Conservation (phyloP, 1,140 invertebrate species). For the Drosophila gunungcola region DNA sequence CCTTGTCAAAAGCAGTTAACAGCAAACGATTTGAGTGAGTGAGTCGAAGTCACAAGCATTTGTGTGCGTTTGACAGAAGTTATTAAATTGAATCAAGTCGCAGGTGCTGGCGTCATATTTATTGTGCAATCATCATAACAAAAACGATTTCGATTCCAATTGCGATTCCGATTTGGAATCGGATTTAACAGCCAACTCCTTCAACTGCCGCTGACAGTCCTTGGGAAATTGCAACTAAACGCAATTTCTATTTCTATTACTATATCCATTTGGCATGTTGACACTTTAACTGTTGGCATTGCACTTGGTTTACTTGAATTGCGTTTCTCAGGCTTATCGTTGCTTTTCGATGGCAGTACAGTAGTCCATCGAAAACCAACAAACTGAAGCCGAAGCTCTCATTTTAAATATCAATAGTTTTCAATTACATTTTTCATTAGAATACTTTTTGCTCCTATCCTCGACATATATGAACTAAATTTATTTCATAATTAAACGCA, state of each 20-base stretch:
- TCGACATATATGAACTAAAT: no score
- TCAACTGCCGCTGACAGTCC: slow-evolving; percentile 44
- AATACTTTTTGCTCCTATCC: no score
- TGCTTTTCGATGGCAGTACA: background rate
- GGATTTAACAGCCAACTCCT: background rate
- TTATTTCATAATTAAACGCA: no score
- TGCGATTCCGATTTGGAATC: slow-evolving; percentile 1
- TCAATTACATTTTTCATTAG: no score
- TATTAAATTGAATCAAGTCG: slow-evolving; percentile 77
- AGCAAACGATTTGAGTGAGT: slow-evolving; percentile 13
- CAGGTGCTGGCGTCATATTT: slow-evolving; percentile 61
- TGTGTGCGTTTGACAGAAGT: slow-evolving; percentile 64
- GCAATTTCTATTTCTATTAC: slow-evolving; percentile 61
- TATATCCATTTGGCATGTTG: slow-evolving; percentile 66
- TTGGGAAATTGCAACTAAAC: slow-evolving; percentile 52
- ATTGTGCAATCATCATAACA: slow-evolving; percentile 76
- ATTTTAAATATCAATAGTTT: no score
- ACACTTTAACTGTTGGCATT: slow-evolving; percentile 71
- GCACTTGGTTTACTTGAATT: slow-evolving; percentile 45
- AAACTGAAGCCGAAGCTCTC: no score
- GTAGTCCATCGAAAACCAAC: background rate
- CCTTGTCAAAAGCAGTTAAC: slow-evolving; percentile 22
- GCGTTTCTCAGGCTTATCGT: background rate
- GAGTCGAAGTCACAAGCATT: background rate
- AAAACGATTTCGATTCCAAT: slow-evolving; percentile 20